Base-by-base conservation (phyloP, 2,113 vertebrate genomes). In the Catharus fuscescens region DNA sequence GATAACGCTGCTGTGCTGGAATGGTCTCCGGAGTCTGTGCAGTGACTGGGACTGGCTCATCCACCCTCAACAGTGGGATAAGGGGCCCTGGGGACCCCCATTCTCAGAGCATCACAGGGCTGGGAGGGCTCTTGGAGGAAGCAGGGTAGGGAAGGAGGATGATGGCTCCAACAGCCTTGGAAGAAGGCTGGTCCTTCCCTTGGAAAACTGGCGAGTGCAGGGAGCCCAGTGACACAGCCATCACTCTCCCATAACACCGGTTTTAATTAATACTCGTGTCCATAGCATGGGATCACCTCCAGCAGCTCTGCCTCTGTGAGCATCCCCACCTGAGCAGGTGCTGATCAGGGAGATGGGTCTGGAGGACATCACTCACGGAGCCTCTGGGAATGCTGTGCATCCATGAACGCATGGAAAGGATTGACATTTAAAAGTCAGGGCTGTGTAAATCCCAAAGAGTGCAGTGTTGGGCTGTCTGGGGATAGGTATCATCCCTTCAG, bases 291-390 rank as follows among this genome's bases (percentile, higher is more conserved):
- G 1, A 26, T 36, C 9, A 18, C 5, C 21, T 21, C n/a, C 52
- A 48, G 82, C 44, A 44, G 65, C 66, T 47, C 53, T 64, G 71
- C 18, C 21, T n/a, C 59, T n/a, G 34, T 26, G 5, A 65, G 28
- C 25, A 23, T 5, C 52, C 61, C 29, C 32, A 7, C 24, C 28
- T 9, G 20, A 60, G 53, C 57, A 26, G 31, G 42, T 21, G 65
- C 48, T 28, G 21, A 1, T 11, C 0, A 1, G n/a, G 24, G 44
- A 26, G 21, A 29, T 12, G 0, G 0, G 6, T 17, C 52, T 32
- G 34, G 54, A 59, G 50, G 8, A 31, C 18, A 36, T 8, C 5
- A 0, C 2, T 15, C 28, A 15, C 3, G 2, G 19, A 50, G 45
- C 40, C n/a, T 48, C 42, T 34, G 60, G 32, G 50, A 86, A 38